Conservation (phyloP, 2,113 vertebrate genomes). For the Ranitomeya variabilis region DNA sequence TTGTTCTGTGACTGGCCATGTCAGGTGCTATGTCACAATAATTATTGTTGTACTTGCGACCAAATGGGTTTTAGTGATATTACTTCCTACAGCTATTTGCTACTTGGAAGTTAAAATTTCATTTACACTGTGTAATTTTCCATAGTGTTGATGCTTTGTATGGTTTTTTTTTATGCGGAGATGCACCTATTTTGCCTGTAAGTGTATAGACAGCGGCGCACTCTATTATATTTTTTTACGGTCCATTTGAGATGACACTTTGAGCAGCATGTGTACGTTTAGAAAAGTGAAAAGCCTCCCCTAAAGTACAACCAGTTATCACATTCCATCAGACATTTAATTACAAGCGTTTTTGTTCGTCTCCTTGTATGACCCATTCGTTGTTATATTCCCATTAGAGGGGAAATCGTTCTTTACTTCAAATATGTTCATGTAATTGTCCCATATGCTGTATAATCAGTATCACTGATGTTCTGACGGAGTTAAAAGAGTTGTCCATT, state of each 20-base stretch:
- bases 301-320: slow-evolving; percentile 12
- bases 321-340: slow-evolving; percentile 5
- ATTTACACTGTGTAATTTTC: slow-evolving; percentile 24
- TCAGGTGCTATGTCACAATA: slow-evolving; percentile 9
- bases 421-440: background rate
- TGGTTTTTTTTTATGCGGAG: background rate
- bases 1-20: background rate
- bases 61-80: slow-evolving; percentile 34
- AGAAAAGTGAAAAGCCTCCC: background rate
- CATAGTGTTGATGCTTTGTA: slow-evolving; percentile 3
- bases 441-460: background rate
- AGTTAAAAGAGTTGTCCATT: background rate
- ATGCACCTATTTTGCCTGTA: background rate
- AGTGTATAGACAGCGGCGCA: background rate
- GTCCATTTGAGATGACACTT: slow-evolving; percentile 10
- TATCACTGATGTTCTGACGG: background rate
- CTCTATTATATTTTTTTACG: slow-evolving; percentile 9
- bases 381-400: background rate
- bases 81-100: slow-evolving; percentile 4
- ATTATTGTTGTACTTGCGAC: slow-evolving; percentile 16
- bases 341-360: slow-evolving; percentile 5
- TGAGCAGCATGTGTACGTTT: slow-evolving; percentile 14
- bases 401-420: background rate
- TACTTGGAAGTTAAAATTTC: slow-evolving; percentile 11
- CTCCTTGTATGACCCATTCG: background rate